A percentile compares a stretch with the other conserved stretches of the same genome.
Conservation (phyloP, 2,888 invertebrate genomes). For the Lasioglossum pauxillum region DNA sequence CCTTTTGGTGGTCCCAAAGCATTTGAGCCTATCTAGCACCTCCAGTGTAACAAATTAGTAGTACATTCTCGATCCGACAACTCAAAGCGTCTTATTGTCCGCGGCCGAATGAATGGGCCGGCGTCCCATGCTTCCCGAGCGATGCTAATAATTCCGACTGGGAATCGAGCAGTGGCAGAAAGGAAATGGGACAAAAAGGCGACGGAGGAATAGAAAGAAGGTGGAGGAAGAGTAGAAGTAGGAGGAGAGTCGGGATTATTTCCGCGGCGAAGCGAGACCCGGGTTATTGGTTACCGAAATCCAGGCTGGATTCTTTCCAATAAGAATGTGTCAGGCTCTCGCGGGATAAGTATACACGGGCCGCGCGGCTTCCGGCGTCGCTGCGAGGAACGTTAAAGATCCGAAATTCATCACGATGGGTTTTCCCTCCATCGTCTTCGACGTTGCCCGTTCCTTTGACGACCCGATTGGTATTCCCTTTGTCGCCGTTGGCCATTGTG, state of each 20-base stretch:
- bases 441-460: conserved; percentile 54
- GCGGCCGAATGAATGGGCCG: not conserved
- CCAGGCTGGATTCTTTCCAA: conserved; percentile 52
- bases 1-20: not conserved
- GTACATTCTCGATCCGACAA: not conserved
- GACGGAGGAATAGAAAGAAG: not conserved
- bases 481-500: conserved; percentile 33
- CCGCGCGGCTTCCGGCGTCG: not conserved
- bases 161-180: not conserved
- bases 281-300: conserved; percentile 55
- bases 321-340: conserved; percentile 45
- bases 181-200: conserved; percentile 2
- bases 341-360: conserved; percentile 37
- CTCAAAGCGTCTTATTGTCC: not conserved
- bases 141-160: not conserved
- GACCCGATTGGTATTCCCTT: conserved; percentile 59
- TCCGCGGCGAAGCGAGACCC: conserved; percentile 33
- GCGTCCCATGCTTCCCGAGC: not conserved
- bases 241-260: conserved; percentile 34
- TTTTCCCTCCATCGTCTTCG: conserved; percentile 15
- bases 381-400: conserved; percentile 32
- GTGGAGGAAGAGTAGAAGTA: not conserved
- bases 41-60: not conserved
- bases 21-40: not conserved
- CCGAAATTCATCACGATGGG: conserved; percentile 45